phyloP scores from a whole-genome alignment of 2,113 vertebrate genomes.

The Pelmatolapia mariae region DNA sequence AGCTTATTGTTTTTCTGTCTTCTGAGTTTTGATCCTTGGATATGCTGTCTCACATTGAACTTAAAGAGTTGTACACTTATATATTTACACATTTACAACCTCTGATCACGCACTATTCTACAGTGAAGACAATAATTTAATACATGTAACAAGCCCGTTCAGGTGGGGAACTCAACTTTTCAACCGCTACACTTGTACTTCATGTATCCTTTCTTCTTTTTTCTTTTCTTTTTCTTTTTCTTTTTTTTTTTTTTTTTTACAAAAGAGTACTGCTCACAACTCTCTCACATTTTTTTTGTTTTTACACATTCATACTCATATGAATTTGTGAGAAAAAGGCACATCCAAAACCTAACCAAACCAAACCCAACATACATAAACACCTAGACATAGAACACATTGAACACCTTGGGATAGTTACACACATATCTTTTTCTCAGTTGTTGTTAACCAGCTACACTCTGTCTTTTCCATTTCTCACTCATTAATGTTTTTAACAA shows the following conservation, averaged over 20 bases:
- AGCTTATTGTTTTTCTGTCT: neutral
- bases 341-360: neutral
- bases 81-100: neutral
- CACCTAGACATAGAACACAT: neutral
- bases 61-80: neutral
- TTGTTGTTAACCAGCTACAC: neutral
- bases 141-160: neutral
- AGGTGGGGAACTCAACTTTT: neutral
- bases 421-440: neutral
- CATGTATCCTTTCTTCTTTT: rapidly evolving
- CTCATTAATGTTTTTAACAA: neutral
- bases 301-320: rapidly evolving
- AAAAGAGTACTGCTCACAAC: neutral
- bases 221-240: neutral
- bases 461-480: neutral
- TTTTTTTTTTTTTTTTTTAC: neutral
- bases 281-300: neutral
- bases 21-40: neutral
- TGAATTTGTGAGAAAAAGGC: neutral
- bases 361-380: neutral
- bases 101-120: neutral
- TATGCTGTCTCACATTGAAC: neutral
- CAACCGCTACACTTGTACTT: rapidly evolving
- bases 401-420: neutral
- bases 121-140: neutral